Base-by-base conservation (phyloP, 2,888 invertebrate genomes). In the Meta bourneti region DNA sequence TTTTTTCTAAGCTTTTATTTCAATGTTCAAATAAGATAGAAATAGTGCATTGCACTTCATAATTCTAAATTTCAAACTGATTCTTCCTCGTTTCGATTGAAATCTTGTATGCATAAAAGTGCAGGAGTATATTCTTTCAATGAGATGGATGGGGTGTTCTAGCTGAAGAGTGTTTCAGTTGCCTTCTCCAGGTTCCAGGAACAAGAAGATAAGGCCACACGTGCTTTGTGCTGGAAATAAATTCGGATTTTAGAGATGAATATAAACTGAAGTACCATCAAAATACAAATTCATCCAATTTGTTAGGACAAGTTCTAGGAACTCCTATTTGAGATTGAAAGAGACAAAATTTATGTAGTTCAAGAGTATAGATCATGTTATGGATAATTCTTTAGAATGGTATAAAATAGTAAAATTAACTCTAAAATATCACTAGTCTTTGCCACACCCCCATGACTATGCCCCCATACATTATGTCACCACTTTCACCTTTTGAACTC, bases 171-270 rank as follows among this genome's bases (percentile, higher is more conserved):
- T 95, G 97, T 97, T 95, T 99, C 98, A 84, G 98, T 98, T 93
- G 99, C 98, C 95, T 97, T 96, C 95, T 98, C 98, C 94, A 98
- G 95, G 94, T 98, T 97, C 99, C 99, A 99, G 95, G 98, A 97
- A 95, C 97, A 97, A 77, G 98, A 97, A 85, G 98, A 98, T 85
- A 99, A 96, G 54, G 98, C 98, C 78, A 97, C 98, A 93, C 98
- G 96, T 52, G 98, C 98, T 95, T 97, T 97, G 94, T 98, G 97
- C 95, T 95, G 94, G 19, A 94, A 94, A 80, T 72, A 71, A 16
- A 72, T 51, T 61, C 20, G 1, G 13, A 49, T 82, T 20, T 16
- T 71, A 83, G 16, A 70, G 54, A 49, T 34, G 69, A 2, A 61
- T 9, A 61, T 20, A 61, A 80, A 80, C n/a, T 1, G 52, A 52